These are phyloP conservation scores for Semibalanus balanoides DNA, from an alignment of 1,140 invertebrate genomes.

Conservation along the genomic window DNA sequence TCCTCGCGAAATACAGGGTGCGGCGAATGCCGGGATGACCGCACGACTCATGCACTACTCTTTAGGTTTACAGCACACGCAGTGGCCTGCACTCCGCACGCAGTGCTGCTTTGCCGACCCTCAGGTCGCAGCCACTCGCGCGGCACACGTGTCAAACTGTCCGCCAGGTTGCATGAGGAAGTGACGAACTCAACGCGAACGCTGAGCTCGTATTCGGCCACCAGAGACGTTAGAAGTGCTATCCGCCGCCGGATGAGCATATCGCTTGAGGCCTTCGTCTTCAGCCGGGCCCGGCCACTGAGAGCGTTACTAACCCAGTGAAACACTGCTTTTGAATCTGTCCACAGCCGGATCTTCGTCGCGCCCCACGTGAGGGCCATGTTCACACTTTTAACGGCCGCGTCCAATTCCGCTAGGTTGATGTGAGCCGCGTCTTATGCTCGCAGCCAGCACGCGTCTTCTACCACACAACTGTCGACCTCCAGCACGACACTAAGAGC, in stretches of 20 bases:
- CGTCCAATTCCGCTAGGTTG: constrained; percentile 13
- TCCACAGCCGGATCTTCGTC: constrained; percentile 9
- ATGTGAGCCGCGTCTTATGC: constrained; percentile 9
- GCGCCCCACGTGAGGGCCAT: constrained; percentile 10
- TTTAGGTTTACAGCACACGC: no score
- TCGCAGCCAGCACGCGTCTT: constrained; percentile 10
- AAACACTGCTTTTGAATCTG: constrained; percentile 5
- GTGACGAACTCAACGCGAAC: no score
- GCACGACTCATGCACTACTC: no score
- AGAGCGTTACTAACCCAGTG: constrained; percentile 9
- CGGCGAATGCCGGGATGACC: no score
- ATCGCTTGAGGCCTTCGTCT: constrained; percentile 2
- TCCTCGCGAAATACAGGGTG: no score
- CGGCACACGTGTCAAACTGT: no score
- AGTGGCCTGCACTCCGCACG: no score
- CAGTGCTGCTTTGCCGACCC: no score
- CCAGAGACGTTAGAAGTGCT: constrained; percentile 3
- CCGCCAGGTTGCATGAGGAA: no score
- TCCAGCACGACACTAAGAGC: constrained; percentile 8
- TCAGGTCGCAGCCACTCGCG: no score
- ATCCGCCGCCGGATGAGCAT: constrained; percentile 4
- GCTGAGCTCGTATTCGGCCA: no score
- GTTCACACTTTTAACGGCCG: constrained; percentile 11
- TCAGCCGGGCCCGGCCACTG: neutral
- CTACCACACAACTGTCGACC: constrained; percentile 4